Percentiles rank a stretch among this genome's conserved stretches.
Evolutionary conservation across 2,113 vertebrate species (phyloP).

Genomic region (Cebidichthys violaceus): DNA sequence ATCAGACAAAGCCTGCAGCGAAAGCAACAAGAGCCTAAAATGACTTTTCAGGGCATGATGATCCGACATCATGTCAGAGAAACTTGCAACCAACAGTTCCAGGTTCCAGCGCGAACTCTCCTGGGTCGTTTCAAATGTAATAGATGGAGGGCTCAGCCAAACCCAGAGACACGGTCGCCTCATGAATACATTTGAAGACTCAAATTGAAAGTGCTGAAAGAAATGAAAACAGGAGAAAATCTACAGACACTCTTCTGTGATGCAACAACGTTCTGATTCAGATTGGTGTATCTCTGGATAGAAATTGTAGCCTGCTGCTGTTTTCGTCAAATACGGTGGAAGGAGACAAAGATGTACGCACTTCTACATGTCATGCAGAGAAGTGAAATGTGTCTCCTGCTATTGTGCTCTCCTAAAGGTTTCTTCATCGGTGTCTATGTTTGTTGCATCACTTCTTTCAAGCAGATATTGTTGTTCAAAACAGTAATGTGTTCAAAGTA

Average conservation of each 20-base stretch:
- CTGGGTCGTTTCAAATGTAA: not conserved
- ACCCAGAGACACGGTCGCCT: not conserved
- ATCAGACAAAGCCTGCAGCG: not conserved
- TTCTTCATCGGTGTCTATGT: not conserved
- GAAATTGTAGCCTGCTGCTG: not conserved
- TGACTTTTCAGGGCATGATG: not conserved
- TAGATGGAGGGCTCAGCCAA: not conserved
- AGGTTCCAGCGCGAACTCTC: not conserved
- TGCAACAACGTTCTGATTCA: not conserved
- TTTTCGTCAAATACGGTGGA: conserved; percentile 26
- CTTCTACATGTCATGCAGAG: not conserved
- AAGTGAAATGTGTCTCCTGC: not conserved
- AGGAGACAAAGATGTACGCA: not conserved
- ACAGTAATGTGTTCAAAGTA: not conserved
- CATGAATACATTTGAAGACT: conserved; percentile 23
- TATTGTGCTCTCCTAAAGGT: conserved; percentile 4
- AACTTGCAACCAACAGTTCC: not conserved
- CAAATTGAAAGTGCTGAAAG: conserved; percentile 10
- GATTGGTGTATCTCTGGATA: not conserved
- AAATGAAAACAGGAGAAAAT: conserved; percentile 13
- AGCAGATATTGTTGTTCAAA: not conserved
- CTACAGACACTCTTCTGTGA: not conserved
- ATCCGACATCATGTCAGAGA: conserved; percentile 10
- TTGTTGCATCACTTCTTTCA: conserved; percentile 3
- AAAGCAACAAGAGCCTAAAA: not conserved